Base-by-base conservation (phyloP, 2,888 invertebrate species). In the Agonopterix heracliana region DNA sequence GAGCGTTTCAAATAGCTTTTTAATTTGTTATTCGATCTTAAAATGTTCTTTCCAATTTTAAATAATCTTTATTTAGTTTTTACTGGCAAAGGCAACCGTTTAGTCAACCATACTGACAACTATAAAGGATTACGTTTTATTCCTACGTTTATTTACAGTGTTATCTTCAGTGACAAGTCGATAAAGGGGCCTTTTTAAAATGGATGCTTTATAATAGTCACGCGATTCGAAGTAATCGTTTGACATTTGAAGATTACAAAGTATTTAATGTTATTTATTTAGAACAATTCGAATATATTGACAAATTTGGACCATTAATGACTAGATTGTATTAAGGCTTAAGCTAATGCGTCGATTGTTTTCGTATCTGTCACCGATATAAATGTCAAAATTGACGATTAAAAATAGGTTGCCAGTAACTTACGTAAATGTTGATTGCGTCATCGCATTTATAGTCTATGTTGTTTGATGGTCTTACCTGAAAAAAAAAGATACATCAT, bases 191-290 rank as follows among this genome's bases (percentile, higher is more conserved):
- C 61, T 66, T 70, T 78, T 78, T 81, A 83, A 83, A 84, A 83
- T 81, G 78, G 74, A 70, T 66, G 71, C 83, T 81, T 81, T 52
- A 82, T 81, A 78, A 73, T 74, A 77, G 79, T 72, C 77, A 74
- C 79, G 78, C 78, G 76, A 82, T 80, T 78, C 62, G 68, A 58
- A 69, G 62, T 74, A 74, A 74, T 73, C 75, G 69, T 78, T 78
- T 79, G 84, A 84, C 84, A 71, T 78, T 73, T 66, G 48, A 55
- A 81, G 84, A 85, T 85, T 80, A 81, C 66, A 60, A n/a, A 10
- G 56, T 64, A 72, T 76, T 81, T 80, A 82, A 81, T 78, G 77
- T 68, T 55, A 57, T 60, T 66, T 61, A 66, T 72, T 76, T 69
- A 66, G 66, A 70, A 73, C 65, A 68, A 70, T 78, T 68, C 67